Conservation (phyloP, 2,888 invertebrate species). For the Disparrhopalites patrizii region DNA sequence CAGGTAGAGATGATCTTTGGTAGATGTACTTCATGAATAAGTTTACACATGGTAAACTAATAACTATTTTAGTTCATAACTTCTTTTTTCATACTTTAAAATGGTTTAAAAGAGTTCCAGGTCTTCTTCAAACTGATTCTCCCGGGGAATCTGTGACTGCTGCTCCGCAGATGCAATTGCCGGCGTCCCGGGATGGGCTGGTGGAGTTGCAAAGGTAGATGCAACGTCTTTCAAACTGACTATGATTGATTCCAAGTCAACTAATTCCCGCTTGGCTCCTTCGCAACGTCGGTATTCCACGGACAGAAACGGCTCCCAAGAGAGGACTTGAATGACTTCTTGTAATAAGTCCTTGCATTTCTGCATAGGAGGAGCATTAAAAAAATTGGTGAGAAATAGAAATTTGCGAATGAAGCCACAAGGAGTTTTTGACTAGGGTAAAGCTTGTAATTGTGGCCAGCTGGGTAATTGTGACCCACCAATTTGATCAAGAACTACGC, state of each 20-base stretch:
- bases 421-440: too few species aligned
- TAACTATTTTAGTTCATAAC: too few species aligned
- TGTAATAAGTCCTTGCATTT: constrained; percentile 39
- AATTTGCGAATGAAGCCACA: too few species aligned
- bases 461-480: too few species aligned
- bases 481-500: too few species aligned
- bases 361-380: constrained; percentile 23
- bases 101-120: constrained; percentile 12
- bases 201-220: neutral
- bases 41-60: too few species aligned
- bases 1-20: too few species aligned
- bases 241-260: constrained; percentile 10
- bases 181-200: neutral
- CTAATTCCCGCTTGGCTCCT: constrained; percentile 42
- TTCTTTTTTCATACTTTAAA: neutral
- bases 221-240: constrained; percentile 2
- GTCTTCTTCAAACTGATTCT: constrained; percentile 14
- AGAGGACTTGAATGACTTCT: constrained; percentile 42
- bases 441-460: too few species aligned
- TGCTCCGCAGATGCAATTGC: neutral
- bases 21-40: too few species aligned
- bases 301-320: constrained; percentile 43
- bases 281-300: constrained; percentile 41
- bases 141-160: neutral
- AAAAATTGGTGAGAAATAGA: neutral